Evolutionary conservation across 2,113 vertebrate genomes (phyloP), one percentile per base, ranked within the genome.

Genomic region (Xiphophorus hellerii): DNA sequence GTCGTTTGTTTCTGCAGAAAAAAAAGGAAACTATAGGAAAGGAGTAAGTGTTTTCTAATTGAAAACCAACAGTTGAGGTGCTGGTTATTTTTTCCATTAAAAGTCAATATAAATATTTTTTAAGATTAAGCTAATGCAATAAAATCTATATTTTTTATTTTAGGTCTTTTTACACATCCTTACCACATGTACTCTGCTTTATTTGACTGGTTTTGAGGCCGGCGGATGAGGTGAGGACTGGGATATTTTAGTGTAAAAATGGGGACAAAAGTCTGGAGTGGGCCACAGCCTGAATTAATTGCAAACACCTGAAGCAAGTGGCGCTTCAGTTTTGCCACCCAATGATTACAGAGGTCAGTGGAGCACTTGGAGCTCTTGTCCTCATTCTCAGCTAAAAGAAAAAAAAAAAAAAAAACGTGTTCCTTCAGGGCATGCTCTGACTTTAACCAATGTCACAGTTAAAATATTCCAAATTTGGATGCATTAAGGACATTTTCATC

Each of bases 381-480:
- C 88, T 91, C 66, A 81, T 87, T 92, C 77, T 75, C 69, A 30
- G 67, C 51, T 42, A 58, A 69, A 69, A 58, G 42, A 62, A 44
- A 67, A 13, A 37, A 77, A 79, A 70, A 39, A 58, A 64, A 13
- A 37, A 77, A 79, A 70, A 39, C 31, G 14, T 77, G 0, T 66
- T 86, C 75, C 89, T 87, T 69, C 13, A 78, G 87, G 89, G 87
- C 77, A 78, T 71, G 27, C 64, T 73, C 60, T 77, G 90, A 90
- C 90, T 91, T 93, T 81, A 88, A 74, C 71, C 85, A 92, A 92
- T 89, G 90, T 89, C 90, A 92, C 73, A 35, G 66, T 76, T 67
- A 81, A 86, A 88, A 74, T 84, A 72, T 84, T 77, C 74, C 42
- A 61, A 76, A 74, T 85, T 67, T 80, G 27, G 48, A 66, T 79